Base-by-base conservation (phyloP, 2,797 vertebrate genomes). In the Pyrocephalus nanus region DNA sequence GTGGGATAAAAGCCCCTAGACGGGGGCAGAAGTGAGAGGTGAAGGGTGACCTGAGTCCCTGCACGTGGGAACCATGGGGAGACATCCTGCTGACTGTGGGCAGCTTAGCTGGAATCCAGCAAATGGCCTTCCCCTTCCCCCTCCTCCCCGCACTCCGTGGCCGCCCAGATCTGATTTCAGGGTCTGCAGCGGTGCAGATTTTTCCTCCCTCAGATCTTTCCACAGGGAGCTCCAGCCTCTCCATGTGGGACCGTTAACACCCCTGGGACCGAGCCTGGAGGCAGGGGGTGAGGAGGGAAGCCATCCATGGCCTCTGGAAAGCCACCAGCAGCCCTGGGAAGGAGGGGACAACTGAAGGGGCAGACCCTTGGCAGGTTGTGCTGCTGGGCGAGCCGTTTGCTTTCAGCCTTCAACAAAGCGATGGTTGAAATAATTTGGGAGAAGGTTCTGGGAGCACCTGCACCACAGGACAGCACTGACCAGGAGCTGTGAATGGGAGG, bases 111-210 rank as follows among this genome's bases (percentile, higher is more conserved):
- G 8, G 15, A 54, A 78, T 48, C 51, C 75, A 89, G 42, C 48
- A 89, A 83, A 76, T 14, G 66, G 64, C 53, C 34, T 61, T 72
- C 42, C 54, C 78, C 45, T 75, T 48, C 50, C 70, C 72, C 83
- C 79, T 80, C 58, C 54, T 62, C 70, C 70, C 53, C 71, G 51
- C 3, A 1, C 3, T 22, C 40, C 48, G 84, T 25, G 71, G 84
- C 87, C 88, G 65, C 85, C 50, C 69, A 88, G 93, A 93, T 93
- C 93, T 88, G 38, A 66, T 96, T 95, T 96, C 95, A 91, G 57
- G 32, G 54, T n/a, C 70, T 73, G 57, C 2, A 0, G 9, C 48
- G 75, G 65, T 0, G 7, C 58, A 43, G 92, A 91, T 91, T 96
- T 96, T 89, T 48, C 45, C 50, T 13, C 57, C 45, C 79, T 94